Evolutionary conservation across 2,888 invertebrate species (phyloP).

Genomic region (Cheilosia variabilis): DNA sequence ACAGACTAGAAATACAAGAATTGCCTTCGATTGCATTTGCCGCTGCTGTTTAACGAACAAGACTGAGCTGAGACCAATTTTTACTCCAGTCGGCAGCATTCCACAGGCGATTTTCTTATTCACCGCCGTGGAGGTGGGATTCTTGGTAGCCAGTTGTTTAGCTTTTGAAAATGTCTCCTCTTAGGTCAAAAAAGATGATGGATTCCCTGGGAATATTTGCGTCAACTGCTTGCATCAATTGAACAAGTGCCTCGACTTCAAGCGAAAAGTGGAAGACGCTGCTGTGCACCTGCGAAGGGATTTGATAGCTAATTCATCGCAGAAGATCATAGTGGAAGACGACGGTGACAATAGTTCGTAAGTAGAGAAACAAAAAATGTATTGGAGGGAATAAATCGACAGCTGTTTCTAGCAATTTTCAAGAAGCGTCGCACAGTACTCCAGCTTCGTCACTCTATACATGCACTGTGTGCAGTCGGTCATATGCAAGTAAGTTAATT

Average conservation of each 20-base stretch:
- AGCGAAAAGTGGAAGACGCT: slow-evolving; percentile 28
- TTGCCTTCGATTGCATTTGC: slow-evolving; percentile 14
- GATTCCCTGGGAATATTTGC: slow-evolving; percentile 33
- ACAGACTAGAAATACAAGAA: not conserved
- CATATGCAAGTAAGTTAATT: slow-evolving; percentile 15
- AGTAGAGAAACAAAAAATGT: not conserved
- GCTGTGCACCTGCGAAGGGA: slow-evolving; percentile 7
- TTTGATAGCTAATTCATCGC: not conserved
- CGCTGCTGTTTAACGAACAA: slow-evolving; percentile 49
- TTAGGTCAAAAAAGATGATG: slow-evolving; percentile 28
- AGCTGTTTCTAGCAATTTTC: not conserved
- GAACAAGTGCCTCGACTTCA: slow-evolving; percentile 27
- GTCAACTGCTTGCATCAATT: slow-evolving; percentile 29
- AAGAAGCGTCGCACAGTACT: not conserved
- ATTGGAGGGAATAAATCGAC: not conserved
- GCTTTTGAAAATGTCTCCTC: not conserved
- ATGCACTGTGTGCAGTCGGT: not conserved
- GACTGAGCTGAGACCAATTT: slow-evolving; percentile 40
- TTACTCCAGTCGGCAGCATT: slow-evolving; percentile 47
- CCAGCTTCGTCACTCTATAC: not conserved
- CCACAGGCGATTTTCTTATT: slow-evolving; percentile 41
- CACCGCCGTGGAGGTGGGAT: slow-evolving; percentile 46
- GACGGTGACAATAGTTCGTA: not conserved
- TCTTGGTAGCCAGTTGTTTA: not conserved
- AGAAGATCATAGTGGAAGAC: not conserved